phyloP scores from a whole-genome alignment of 2,113 vertebrate species.

The Oryzias melastigma region DNA sequence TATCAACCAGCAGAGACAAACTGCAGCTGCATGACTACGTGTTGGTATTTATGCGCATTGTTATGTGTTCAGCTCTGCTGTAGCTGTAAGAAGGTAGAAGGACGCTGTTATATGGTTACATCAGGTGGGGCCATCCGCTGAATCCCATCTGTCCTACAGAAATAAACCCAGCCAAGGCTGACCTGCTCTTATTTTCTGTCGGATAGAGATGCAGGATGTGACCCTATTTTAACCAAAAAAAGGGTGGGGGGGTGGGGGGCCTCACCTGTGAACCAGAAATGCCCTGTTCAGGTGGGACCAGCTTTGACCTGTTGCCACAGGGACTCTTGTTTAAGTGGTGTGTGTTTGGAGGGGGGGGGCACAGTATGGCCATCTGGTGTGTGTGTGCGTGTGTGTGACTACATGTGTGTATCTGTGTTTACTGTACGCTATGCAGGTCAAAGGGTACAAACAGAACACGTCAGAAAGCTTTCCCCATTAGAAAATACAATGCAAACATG shows the following conservation, averaged over 20 bases:
- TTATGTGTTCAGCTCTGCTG: conserved; percentile 6
- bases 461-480: conserved; percentile 42
- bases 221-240: conserved; percentile 29
- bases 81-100: conserved; percentile 25
- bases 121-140: conserved; percentile 58
- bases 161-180: conserved; percentile 58
- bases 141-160: conserved; percentile 68
- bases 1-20: not conserved
- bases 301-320: conserved; percentile 73
- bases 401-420: conserved; percentile 41
- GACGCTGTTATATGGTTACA: conserved; percentile 41
- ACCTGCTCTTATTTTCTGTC: conserved; percentile 59
- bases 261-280: conserved; percentile 72
- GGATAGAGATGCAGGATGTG: conserved; percentile 29
- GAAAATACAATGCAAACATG: conserved; percentile 10
- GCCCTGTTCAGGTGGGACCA: conserved; percentile 71
- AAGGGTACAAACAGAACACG: conserved; percentile 32
- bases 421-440: conserved; percentile 6
- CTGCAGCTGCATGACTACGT: conserved; percentile 5
- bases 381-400: conserved; percentile 34
- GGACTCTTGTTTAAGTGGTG: conserved; percentile 52
- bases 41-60: conserved; percentile 5
- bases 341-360: conserved; percentile 7
- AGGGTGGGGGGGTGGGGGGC: conserved; percentile 12
- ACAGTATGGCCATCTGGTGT: conserved; percentile 58